Base-by-base conservation (phyloP, 1,140 invertebrate species). In the Wasmannia auropunctata region DNA sequence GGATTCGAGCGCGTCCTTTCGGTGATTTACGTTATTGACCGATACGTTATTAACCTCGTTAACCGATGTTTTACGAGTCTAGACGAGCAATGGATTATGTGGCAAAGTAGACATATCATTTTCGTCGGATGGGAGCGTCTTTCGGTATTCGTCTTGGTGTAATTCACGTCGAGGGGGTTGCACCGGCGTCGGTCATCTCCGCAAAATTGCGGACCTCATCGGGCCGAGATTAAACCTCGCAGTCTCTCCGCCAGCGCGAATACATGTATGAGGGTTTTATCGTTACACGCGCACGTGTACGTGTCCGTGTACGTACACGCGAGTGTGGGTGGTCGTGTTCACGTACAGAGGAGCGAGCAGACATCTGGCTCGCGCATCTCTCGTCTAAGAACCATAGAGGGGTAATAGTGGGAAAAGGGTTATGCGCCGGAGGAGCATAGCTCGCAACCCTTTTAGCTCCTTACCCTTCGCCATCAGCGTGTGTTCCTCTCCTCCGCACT, bases 281-380 rank as follows among this genome's bases (percentile, higher is more conserved):
- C 37, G 58, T 43, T 62, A 63, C 6, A 16, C 11, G n/a, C 22
- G 60, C 34, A n/a, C 28, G 7, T 25, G 6, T 22, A 3, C 8
- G 11, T 54, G 25, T 19, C 6, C 10, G 7, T 51, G 11, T 34
- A 14, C 5, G 6, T 28, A 25, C 37, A n/a, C 3, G 5, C 14
- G 4, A 1, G 19, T 40, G 28, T 3, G 14, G 7, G 28, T 67
- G 43, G 62, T 19, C 34, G n/a, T 51, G 31, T 40, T 69, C 76
- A 80, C 31, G 40, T 60, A 56, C 49, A 31, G n/a, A 67, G 28
- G 31, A 77, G 11, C 60, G 28, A 69, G 60, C 87, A 92, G 87
- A 91, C 90, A 90, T 89, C 87, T 85, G 87, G 77, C 54, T 86
- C 60, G 69, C 49, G 76, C 85, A 92, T 91, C 90, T 91, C 90